phyloP scores from a whole-genome alignment of 1,140 invertebrate genomes.

The Mylabris phalerata region DNA sequence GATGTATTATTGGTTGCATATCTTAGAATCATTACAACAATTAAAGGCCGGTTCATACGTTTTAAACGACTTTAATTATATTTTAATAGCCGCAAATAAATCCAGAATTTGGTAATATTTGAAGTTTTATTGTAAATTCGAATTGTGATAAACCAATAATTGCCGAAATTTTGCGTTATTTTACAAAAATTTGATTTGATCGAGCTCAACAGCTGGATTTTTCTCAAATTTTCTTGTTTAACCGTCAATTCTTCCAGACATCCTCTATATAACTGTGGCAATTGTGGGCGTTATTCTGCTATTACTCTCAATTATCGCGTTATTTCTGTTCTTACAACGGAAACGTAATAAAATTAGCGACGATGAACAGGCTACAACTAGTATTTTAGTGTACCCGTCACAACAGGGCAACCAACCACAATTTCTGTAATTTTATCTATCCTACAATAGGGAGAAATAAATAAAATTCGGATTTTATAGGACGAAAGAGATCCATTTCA shows the following conservation, averaged over 20 bases:
- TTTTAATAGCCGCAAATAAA: too few species aligned
- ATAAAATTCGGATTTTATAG: constrained; percentile 38
- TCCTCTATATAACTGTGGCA: constrained; percentile 28
- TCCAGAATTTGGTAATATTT: too few species aligned
- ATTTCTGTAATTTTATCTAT: constrained; percentile 35
- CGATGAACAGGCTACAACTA: constrained; percentile 28
- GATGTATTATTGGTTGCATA: too few species aligned
- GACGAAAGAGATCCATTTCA: constrained; percentile 60
- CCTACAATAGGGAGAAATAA: background rate
- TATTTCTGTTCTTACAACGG: constrained; percentile 22
- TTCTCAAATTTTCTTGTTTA: too few species aligned
- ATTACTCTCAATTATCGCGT: constrained; percentile 18
- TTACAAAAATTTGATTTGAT: too few species aligned
- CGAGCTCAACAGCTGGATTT: too few species aligned
- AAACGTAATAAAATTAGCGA: constrained; percentile 22
- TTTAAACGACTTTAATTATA: too few species aligned
- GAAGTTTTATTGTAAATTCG: too few species aligned
- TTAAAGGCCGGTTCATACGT: too few species aligned
- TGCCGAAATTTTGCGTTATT: too few species aligned
- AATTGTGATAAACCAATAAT: too few species aligned
- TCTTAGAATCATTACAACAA: too few species aligned
- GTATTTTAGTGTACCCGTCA: constrained; percentile 37
- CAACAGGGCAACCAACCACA: constrained; percentile 34
- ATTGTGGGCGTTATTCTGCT: constrained; percentile 22
- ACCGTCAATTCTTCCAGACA: constrained; percentile 17